Base-by-base conservation (phyloP, 2,113 vertebrate species). In the Pygoscelis adeliae region DNA sequence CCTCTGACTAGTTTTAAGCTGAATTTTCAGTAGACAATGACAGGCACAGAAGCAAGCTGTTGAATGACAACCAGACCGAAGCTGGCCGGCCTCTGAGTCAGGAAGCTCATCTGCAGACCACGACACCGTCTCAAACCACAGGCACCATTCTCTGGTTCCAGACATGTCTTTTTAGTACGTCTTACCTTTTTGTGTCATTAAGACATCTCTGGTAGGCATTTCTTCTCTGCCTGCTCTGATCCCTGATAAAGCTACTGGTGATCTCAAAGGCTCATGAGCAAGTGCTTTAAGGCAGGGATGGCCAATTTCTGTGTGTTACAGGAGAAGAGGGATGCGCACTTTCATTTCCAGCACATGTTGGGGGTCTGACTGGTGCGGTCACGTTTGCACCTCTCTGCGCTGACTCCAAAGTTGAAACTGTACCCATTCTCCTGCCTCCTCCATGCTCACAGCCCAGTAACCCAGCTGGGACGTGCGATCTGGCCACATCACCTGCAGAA, bases 311-410 rank as follows among this genome's bases (percentile, higher is more conserved):
- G 13, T 50, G 55, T 30, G 44, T n/a, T 61, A 40, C 25, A 65
- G 42, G 20, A 69, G 23, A 84, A 71, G 27, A 25, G 16, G 86
- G 25, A 52, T 2, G 17, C 15, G 59, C 18, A 26, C 22, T 77
- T 74, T 10, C 38, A 59, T 61, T 63, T 87, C 44, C 58, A n/a
- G 30, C 21, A 59, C 15, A 47, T 0, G 2, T 0, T 83, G 49
- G 11, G 36, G 15, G 13, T 30, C 58, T 91, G 40, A 55, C 26
- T 5, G 4, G 22, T 19, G 46, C 22, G 34, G 17, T 44, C 76
- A 77, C 1, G 1, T 71, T 53, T 1, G 1, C 21, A 70, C 13
- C 55, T 50, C 42, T 20, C 67, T 27, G 40, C 2, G 2, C 22
- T 32, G 32, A 11, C 44, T 52, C 38, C 0, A 0, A 63, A 71